Percentiles rank a stretch among this genome's conserved stretches.
Conservation (phyloP, 2,113 vertebrate species). For the Microtus ochrogaster region DNA sequence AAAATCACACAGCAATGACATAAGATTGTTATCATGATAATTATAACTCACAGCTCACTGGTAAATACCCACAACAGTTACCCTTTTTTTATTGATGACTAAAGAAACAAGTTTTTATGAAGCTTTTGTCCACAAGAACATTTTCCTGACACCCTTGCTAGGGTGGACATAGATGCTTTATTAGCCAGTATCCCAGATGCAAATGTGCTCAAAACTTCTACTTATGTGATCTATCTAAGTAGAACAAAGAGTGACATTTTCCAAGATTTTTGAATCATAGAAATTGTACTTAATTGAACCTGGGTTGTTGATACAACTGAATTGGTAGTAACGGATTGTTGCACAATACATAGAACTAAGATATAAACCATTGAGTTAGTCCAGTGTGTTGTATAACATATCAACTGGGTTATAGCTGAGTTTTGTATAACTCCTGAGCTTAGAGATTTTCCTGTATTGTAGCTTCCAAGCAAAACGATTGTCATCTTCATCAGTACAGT, state of each 20-base stretch:
- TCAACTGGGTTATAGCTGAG: neutral
- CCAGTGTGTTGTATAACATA: neutral
- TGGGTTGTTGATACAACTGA: neutral
- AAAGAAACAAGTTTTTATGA: neutral
- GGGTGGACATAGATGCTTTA: neutral
- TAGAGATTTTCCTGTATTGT: neutral
- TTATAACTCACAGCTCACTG: too few species aligned
- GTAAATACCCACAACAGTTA: neutral
- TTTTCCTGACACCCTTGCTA: neutral
- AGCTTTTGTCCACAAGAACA: neutral
- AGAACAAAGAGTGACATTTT: neutral
- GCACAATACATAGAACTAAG: neutral
- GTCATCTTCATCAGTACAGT: too few species aligned
- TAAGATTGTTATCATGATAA: neutral
- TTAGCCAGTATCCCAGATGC: neutral
- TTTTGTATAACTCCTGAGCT: neutral
- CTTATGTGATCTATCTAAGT: too few species aligned
- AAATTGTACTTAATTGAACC: neutral
- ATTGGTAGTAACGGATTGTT: neutral
- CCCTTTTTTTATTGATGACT: neutral
- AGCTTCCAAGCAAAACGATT: neutral
- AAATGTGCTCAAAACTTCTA: neutral
- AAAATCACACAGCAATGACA: neutral
- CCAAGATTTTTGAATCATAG: neutral
- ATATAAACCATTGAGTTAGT: neutral